These are phyloP conservation scores for Luehdorfia chinensis DNA, from an alignment of 1,140 invertebrate genomes.

Conservation along the genomic window DNA sequence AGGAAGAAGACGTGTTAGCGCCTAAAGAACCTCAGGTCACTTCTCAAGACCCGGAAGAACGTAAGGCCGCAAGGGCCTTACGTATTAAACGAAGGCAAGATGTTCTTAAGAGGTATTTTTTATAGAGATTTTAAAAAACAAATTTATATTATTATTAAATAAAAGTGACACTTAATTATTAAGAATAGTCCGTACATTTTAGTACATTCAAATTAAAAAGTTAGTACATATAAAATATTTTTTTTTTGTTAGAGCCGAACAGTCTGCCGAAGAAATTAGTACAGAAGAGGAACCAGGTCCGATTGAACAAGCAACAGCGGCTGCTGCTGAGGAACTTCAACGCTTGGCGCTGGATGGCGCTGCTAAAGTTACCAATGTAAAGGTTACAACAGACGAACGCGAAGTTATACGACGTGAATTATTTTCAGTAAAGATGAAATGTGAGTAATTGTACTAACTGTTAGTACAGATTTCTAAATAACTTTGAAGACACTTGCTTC, in stretches of 20 bases:
- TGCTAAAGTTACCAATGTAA: slow-evolving; percentile 85
- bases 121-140: no score
- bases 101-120: slow-evolving; percentile 78
- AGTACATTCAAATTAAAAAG: no score
- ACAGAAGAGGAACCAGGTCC: slow-evolving; percentile 63
- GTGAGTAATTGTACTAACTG: slow-evolving; percentile 25
- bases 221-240: no score
- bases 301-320: slow-evolving; percentile 79
- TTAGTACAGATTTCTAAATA: no score
- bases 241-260: slow-evolving; percentile 46
- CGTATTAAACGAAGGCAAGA: slow-evolving; percentile 79
- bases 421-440: slow-evolving; percentile 48
- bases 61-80: slow-evolving; percentile 79
- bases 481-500: no score
- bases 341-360: slow-evolving; percentile 81
- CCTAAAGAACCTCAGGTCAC: slow-evolving; percentile 76
- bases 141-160: no score
- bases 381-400: slow-evolving; percentile 84
- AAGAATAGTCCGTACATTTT: no score
- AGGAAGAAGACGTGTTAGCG: slow-evolving; percentile 67
- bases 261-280: slow-evolving; percentile 47
- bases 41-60: slow-evolving; percentile 78
- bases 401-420: slow-evolving; percentile 75
- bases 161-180: no score
- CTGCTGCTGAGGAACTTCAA: slow-evolving; percentile 78